Evolutionary conservation across 2,888 invertebrate species (phyloP).

Genomic region (Epiblema foenella): DNA sequence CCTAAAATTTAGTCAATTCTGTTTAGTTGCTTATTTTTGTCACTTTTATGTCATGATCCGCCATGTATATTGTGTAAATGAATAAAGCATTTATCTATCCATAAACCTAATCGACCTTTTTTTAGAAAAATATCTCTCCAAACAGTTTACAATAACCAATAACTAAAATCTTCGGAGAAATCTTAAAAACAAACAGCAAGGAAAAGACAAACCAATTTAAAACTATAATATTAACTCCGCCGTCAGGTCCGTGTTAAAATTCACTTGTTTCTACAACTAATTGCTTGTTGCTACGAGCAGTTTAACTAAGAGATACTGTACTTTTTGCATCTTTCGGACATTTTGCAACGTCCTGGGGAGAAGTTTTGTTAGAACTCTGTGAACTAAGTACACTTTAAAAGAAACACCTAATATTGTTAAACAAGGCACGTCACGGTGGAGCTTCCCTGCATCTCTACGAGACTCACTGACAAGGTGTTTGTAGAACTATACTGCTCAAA

Average conservation of each 20-base stretch:
- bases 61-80: no score
- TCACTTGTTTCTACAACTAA: conserved; percentile 31
- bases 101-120: no score
- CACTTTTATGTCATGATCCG: no score
- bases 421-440: conserved; percentile 55
- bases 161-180: no score
- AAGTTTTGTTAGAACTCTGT: conserved; percentile 31
- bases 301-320: conserved; percentile 3
- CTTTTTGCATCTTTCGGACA: conserved; percentile 38
- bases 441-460: conserved; percentile 52
- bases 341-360: conserved; percentile 10
- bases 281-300: conserved; percentile 29
- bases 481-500: neutral
- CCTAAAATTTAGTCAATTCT: no score
- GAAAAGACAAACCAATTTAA: conserved; percentile 12
- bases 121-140: no score
- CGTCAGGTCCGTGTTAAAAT: conserved; percentile 18
- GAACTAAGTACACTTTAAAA: conserved; percentile 42
- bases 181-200: neutral
- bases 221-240: conserved; percentile 24
- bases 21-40: no score
- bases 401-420: conserved; percentile 52
- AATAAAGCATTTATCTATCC: no score
- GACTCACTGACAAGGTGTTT: conserved; percentile 42
- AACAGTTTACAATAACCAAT: no score